Evolutionary conservation across 2,113 vertebrate genomes (phyloP), one percentile per base, ranked within the genome.

Genomic region (Leucopsar rothschildi): DNA sequence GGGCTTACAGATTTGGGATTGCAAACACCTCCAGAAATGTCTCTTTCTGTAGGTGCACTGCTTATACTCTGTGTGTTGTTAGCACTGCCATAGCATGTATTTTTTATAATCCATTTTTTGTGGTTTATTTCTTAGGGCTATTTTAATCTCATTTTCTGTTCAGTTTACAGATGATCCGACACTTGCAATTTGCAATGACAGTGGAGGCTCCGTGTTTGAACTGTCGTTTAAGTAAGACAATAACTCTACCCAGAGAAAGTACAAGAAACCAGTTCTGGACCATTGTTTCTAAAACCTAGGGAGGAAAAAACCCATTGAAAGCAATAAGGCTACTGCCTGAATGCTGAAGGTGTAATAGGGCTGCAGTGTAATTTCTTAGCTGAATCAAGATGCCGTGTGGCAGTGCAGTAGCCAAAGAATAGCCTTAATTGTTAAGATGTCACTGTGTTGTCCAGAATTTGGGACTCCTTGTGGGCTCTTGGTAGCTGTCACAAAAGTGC

Each of bases 81-180:
- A 50, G 14, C 40, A 37, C 28, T 80, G 16, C 50, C 15, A 10
- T 57, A 73, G 57, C 39, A 15, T 50, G 21, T 7, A 1, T 57
- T 82, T 82, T 49, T 70, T 80, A 9, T 28, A 52, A 7, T 27
- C 25, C 0, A 2, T 21, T 68, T 60, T 55, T 31, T 60, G 10
- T n/a, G 29, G 10, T 56, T 79, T 77, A 40, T 87, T 76, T 86
- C 27, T 80, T 81, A 83, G 37, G 39, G 35, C 52, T 23, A 10
- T 52, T 53, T 90, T 63, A 90, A 96, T 73, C 83, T 96, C 2
- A 16, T 90, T 90, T n/a, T 98, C 83, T 97, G 47, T 85, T 97
- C 94, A 99, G 99, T 99, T 99, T 96, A 99, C 99, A 97, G 99
- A 99, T 97, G 99, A 99, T 80, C 99, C 99, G 0, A 99, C 99